Evolutionary conservation across 92 coral and sea anemone genomes (phyloP), one percentile per base, ranked within the genome.

Genomic region (Montipora capitata): DNA sequence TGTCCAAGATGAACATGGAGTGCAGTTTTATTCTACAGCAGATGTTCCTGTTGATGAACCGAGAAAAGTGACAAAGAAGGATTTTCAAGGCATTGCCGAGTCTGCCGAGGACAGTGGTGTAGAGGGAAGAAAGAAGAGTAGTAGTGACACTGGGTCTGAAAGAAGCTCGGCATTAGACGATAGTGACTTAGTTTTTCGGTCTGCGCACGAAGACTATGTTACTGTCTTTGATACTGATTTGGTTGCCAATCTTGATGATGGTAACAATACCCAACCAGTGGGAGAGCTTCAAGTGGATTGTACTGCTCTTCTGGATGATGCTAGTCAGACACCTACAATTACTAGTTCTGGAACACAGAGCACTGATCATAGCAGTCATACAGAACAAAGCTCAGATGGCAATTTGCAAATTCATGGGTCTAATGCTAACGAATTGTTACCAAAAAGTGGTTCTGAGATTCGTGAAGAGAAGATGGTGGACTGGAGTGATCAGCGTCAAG

Each of bases 161-260:
- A 85, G 77, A 18, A 94, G 94, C 85, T 91, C 96, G 0, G 93
- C 84, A 0, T 51, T 91, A 40, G 94, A 92, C 27, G 98, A 95
- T 77, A 95, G 95, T 72, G 98, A 95, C 76, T 67, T 91, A 3
- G 81, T 95, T 92, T 95, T 95, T 57, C 87, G 83, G 73, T 95
- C 98, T 13, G 98, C 98, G 1, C 96, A 95, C 58, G 98, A 95
- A 41, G 98, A 95, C 18, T 95, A 95, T 89, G 98, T 95, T 4
- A 95, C 96, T 10, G 98, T 95, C 9, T 82, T 78, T 68, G 96
- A 85, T 40, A 84, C 96, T 12, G 96, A 95, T 69, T 73, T 79
- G 16, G 77, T 72, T 3, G 84, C 65, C 20, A 87, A 86, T 41
- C 18, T 77, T 58, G 82, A 88, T 10, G 87, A 74, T 48, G 79